Percentiles rank a stretch among this genome's conserved stretches.
phyloP scores from a whole-genome alignment of 2,113 vertebrate species.

The Lathamus discolor region DNA sequence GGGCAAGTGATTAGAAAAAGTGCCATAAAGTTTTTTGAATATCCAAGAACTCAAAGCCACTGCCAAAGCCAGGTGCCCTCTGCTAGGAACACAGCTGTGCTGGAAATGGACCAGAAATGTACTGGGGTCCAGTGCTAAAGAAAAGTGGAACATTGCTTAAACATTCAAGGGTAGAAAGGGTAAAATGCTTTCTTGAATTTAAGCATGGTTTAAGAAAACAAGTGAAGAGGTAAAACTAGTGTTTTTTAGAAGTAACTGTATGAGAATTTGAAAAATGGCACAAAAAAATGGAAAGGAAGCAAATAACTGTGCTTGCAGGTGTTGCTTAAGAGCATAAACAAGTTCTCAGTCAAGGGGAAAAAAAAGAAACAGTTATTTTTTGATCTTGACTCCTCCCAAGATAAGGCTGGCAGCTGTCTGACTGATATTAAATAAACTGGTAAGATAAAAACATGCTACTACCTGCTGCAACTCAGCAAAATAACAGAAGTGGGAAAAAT shows the following conservation, averaged over 20 bases:
- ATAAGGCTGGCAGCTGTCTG: neutral
- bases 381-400: neutral
- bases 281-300: neutral
- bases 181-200: neutral
- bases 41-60: neutral
- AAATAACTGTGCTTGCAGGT: neutral
- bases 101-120: neutral
- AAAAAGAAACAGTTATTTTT: neutral
- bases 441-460: neutral
- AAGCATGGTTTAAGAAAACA: neutral
- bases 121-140: no score
- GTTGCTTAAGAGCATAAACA: neutral
- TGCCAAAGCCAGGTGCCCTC: neutral
- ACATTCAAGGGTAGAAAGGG: neutral
- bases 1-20: neutral
- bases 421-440: neutral
- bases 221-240: neutral
- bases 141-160: neutral
- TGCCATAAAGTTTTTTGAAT: neutral
- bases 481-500: neutral
- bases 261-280: neutral
- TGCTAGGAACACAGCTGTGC: neutral
- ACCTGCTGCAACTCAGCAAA: neutral
- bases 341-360: neutral
- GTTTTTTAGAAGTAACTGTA: neutral